These are phyloP conservation scores for Atrina japonica DNA, from an alignment of 2,888 invertebrate genomes.

Conservation along the genomic window DNA sequence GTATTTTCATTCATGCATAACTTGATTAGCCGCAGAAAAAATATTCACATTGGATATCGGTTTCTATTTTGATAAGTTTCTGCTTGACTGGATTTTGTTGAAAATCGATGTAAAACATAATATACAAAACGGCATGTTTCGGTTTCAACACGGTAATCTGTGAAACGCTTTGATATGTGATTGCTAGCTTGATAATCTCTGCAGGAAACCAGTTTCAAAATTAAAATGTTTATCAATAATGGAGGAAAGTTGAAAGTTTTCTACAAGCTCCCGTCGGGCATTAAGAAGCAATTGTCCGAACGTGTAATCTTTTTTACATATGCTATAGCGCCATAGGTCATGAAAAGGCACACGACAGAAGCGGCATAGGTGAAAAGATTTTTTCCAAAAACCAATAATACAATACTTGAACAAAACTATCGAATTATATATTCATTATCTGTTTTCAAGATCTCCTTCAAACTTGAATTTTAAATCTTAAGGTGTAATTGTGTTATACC, in stretches of 20 bases:
- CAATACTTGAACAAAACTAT: background rate
- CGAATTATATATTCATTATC: constrained; percentile 21
- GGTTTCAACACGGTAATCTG: background rate
- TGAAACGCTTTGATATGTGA: background rate
- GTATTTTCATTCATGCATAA: constrained; percentile 15
- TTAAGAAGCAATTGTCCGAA: too few species aligned
- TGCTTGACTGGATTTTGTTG: background rate
- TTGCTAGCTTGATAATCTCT: too few species aligned
- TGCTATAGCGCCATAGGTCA: too few species aligned
- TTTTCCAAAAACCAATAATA: too few species aligned
- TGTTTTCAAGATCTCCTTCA: constrained; percentile 8
- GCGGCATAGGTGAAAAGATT: too few species aligned
- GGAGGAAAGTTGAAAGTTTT: too few species aligned
- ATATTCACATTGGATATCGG: background rate
- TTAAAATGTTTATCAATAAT: too few species aligned
- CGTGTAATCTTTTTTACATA: too few species aligned
- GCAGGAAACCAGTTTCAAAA: too few species aligned
- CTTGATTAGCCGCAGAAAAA: background rate
- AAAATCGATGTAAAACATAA: background rate
- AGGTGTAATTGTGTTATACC: constrained; percentile 14
- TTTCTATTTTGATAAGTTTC: constrained; percentile 6
- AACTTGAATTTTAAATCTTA: constrained; percentile 18
- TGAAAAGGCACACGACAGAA: too few species aligned
- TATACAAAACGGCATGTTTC: background rate
- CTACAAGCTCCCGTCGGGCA: too few species aligned